A percentile compares a stretch with the other conserved stretches of the same genome.
Conservation (phyloP, 2,888 invertebrate species). For the Ophion costatus region DNA sequence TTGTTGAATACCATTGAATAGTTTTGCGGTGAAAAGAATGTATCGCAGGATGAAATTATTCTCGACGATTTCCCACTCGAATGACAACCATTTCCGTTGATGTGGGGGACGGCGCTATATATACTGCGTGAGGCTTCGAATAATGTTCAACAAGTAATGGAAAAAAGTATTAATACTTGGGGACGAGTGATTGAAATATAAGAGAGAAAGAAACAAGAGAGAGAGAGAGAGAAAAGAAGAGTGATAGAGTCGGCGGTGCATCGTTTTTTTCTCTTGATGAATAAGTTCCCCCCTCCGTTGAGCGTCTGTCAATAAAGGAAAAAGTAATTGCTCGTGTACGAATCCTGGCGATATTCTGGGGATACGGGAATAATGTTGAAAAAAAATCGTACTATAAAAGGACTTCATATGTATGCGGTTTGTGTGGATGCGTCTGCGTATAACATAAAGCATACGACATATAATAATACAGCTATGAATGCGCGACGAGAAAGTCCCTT, state of each 20-base stretch:
- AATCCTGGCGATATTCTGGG: slow-evolving; percentile 28
- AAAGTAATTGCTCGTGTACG: slow-evolving; percentile 28
- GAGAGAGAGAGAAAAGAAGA: slow-evolving; percentile 33
- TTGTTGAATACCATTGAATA: background rate
- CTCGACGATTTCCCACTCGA: background rate
- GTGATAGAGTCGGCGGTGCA: slow-evolving; percentile 36
- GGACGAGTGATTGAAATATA: slow-evolving; percentile 53
- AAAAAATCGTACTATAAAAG: slow-evolving; percentile 46
- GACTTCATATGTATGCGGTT: slow-evolving; percentile 18
- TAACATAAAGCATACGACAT: slow-evolving; percentile 14
- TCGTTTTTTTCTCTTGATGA: slow-evolving; percentile 13
- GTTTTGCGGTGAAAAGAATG: background rate
- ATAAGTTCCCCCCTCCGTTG: slow-evolving; percentile 1
- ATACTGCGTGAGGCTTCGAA: slow-evolving; percentile 36
- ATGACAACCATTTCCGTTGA: background rate
- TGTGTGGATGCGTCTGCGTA: slow-evolving; percentile 38
- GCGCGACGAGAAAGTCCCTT: background rate
- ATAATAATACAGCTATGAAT: slow-evolving; percentile 40
- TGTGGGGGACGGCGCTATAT: slow-evolving; percentile 47
- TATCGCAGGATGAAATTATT: background rate
- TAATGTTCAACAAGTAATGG: slow-evolving; percentile 56
- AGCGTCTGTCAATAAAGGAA: slow-evolving; percentile 39
- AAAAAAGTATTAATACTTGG: slow-evolving; percentile 41
- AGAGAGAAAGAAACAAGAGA: slow-evolving; percentile 13
- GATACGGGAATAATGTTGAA: slow-evolving; percentile 43